Evolutionary conservation across 2,888 invertebrate species (phyloP).

Genomic region (Epinotia demarniana): DNA sequence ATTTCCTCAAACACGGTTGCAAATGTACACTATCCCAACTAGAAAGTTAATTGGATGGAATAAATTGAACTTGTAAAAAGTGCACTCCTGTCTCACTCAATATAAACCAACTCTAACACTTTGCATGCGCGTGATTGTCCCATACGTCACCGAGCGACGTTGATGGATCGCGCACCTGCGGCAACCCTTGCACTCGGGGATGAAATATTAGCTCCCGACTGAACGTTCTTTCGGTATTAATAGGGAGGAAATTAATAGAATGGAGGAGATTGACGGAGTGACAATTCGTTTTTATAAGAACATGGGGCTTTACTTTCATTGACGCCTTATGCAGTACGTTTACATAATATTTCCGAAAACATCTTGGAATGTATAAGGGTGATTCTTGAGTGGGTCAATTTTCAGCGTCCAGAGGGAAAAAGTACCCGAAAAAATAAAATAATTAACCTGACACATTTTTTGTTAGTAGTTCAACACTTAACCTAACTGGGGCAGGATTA

Average conservation of each 20-base stretch:
- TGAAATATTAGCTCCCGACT: conserved; percentile 35
- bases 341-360: neutral
- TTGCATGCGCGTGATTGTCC: conserved; percentile 79
- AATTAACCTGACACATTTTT: too few relatives aligned
- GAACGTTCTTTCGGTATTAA: conserved; percentile 37
- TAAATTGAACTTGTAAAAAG: conserved; percentile 20
- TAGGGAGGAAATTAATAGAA: conserved; percentile 43
- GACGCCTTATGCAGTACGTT: neutral
- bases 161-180: conserved; percentile 82
- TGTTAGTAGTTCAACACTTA: too few relatives aligned
- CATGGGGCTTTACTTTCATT: neutral
- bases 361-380: too few relatives aligned
- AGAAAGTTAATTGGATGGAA: conserved; percentile 2
- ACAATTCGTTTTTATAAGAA: conserved; percentile 31
- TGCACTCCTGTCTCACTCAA: conserved; percentile 20
- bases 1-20: too few relatives aligned
- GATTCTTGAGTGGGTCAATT: too few relatives aligned
- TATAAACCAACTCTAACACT: conserved; percentile 54
- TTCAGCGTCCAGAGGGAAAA: too few relatives aligned
- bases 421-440: too few relatives aligned
- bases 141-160: conserved; percentile 82
- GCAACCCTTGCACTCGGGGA: conserved; percentile 58
- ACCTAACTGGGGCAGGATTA: too few relatives aligned
- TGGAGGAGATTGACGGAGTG: conserved; percentile 29
- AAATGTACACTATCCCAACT: neutral